A percentile compares a stretch with the other conserved stretches of the same genome.
phyloP scores from a whole-genome alignment of 2,797 vertebrate species.

The Channa striata region DNA sequence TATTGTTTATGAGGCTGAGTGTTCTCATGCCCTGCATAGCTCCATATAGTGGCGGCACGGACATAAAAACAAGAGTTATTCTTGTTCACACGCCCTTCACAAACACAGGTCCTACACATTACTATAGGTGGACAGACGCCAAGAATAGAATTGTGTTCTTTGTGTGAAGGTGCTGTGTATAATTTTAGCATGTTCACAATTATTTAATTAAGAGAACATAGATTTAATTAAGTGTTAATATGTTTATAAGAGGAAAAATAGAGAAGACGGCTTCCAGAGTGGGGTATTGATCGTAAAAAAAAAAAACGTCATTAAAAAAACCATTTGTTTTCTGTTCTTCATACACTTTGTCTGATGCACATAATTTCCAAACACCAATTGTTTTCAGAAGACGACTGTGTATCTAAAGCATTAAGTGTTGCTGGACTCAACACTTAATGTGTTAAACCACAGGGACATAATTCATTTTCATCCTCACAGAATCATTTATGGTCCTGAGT shows the following conservation, averaged over 20 bases:
- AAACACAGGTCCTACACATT: constrained; percentile 37
- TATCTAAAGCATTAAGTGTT: constrained; percentile 57
- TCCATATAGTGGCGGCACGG: constrained; percentile 11
- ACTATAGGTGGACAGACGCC: constrained; percentile 6
- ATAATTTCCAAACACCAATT: constrained; percentile 36
- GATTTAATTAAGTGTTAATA: constrained; percentile 9
- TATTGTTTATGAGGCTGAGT: constrained; percentile 20
- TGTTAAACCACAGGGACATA: constrained; percentile 45
- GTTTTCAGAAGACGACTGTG: constrained; percentile 50
- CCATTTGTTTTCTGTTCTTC: constrained; percentile 46
- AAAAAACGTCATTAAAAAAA: constrained; percentile 39
- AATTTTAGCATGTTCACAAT: background rate
- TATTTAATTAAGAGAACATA: no score
- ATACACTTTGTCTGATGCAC: constrained; percentile 44
- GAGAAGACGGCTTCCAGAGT: constrained; percentile 5
- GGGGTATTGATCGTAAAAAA: constrained; percentile 23
- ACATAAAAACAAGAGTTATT: background rate
- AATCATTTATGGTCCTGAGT: constrained; percentile 38
- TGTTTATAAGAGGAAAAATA: constrained; percentile 8
- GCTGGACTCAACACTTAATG: no score
- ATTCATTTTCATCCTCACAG: constrained; percentile 40
- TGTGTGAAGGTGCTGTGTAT: background rate
- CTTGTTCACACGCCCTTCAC: background rate
- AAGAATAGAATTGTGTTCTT: background rate
- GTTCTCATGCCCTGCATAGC: constrained; percentile 29